Conservation (phyloP, 1,140 invertebrate species). For the Scaptomyza montana region DNA sequence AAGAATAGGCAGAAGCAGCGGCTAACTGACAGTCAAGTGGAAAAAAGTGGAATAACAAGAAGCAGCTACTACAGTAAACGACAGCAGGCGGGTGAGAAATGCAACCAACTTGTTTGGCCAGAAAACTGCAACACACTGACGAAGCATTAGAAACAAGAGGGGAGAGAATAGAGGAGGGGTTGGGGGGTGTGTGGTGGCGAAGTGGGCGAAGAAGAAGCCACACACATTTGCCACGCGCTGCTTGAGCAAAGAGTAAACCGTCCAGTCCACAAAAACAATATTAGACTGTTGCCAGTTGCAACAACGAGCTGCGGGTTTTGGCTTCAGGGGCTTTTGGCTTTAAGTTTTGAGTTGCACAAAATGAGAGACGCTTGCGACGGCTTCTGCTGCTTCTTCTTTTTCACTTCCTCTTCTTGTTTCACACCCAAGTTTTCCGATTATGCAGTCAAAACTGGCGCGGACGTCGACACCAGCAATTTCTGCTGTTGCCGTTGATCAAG, state of each 20-base stretch:
- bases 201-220: constrained; percentile 9
- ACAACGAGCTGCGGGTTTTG: neutral
- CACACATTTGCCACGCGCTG: constrained; percentile 36
- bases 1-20: neutral
- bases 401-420: constrained; percentile 31
- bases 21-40: constrained; percentile 62
- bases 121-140: constrained; percentile 46
- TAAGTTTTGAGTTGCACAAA: no score
- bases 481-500: neutral
- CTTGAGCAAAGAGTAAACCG: neutral
- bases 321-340: no score
- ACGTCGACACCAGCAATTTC: constrained; percentile 23
- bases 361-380: constrained; percentile 44
- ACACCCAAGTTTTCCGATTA: constrained; percentile 29
- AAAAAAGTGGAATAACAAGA: constrained; percentile 82
- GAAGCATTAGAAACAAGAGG: constrained; percentile 40
- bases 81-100: neutral
- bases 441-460: constrained; percentile 44
- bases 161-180: neutral
- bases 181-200: neutral
- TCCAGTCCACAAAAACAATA: neutral
- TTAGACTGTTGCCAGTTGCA: neutral
- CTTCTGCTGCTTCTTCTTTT: constrained; percentile 31
- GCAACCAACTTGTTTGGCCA: constrained; percentile 70
- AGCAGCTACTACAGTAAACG: constrained; percentile 25